phyloP scores from a whole-genome alignment of 2,113 vertebrate species.

The Semicossyphus pulcher region DNA sequence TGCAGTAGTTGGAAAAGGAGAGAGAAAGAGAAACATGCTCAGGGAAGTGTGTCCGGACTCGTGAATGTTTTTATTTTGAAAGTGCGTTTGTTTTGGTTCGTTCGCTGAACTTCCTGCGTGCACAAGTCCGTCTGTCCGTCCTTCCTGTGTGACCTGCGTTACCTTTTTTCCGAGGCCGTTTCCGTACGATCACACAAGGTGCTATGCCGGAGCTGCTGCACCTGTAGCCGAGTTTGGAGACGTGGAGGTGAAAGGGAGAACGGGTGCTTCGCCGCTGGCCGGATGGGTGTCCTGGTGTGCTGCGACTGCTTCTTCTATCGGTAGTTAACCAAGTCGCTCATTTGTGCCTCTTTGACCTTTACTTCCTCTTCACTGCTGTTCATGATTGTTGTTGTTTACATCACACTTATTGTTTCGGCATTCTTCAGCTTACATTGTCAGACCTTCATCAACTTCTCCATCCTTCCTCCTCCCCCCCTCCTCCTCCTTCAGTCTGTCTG shows the following conservation, averaged over 20 bases:
- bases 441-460: slow-evolving; percentile 20
- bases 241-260: slow-evolving; percentile 34
- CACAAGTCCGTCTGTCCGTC: neutral
- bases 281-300: slow-evolving; percentile 87
- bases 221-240: slow-evolving; percentile 62
- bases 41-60: slow-evolving; percentile 42
- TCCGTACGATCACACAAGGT: slow-evolving; percentile 17
- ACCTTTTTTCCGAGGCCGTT: slow-evolving; percentile 16
- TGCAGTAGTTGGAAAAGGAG: slow-evolving; percentile 67
- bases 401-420: neutral
- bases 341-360: neutral
- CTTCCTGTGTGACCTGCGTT: neutral
- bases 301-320: slow-evolving; percentile 89
- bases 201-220: slow-evolving; percentile 57
- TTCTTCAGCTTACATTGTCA: neutral
- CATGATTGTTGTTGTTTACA: slow-evolving; percentile 9
- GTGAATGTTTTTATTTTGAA: slow-evolving; percentile 30
- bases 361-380: slow-evolving; percentile 9
- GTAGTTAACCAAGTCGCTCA: slow-evolving; percentile 62
- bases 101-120: neutral
- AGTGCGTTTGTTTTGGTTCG: neutral
- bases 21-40: slow-evolving; percentile 62
- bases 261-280: slow-evolving; percentile 50
- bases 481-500: slow-evolving; percentile 22
- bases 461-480: neutral